Base-by-base conservation (phyloP, 2,797 vertebrate genomes). In the Rhabdophis nuchalis region DNA sequence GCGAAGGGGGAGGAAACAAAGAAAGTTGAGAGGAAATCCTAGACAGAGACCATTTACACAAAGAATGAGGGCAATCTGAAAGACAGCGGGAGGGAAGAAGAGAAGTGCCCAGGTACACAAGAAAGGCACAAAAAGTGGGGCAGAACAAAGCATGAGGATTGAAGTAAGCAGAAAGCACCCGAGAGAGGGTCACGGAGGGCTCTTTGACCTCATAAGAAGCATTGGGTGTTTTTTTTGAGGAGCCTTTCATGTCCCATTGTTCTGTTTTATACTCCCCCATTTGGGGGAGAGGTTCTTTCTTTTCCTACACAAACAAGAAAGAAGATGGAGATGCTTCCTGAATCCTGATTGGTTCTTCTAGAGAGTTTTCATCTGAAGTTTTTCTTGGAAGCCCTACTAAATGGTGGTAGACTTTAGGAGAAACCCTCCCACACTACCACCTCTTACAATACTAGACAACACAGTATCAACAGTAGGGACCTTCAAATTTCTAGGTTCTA, bases 1-100 rank as follows among this genome's bases (percentile, higher is more conserved):
- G 96, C 96, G 97, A 96, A 94, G 86, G 96, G 95, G 94, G 94
- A 46, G 95, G 95, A 97, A 96, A 97, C 97, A 97, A 97, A 97
- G 97, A 95, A 97, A 97, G 97, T 97, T 97, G 96, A 96, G 96
- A 96, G 92, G 95, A 93, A 96, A 96, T 96, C 61, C 57, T 0
- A 88, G 52, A 87, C 90, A 89, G 20, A 16, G 92, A 96, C 61
- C 91, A 8, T 52, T 93, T 93, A 32, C 6, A 85, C 0, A 3
- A 93, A 92, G 89, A 90, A 91, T 88, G 91, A 52, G 14, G 77
- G 23, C 89, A 58, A 88, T 64, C 89, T 93, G 92, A 91, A 92
- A 77, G 82, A 2, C 85, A 92, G 92, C 23, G 0, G 93, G 89
- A 57, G 93, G 93, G 90, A 88, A n/a, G n/a, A 54, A 90, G 64